These are phyloP conservation scores for Arge pagana DNA, from an alignment of 2,888 invertebrate species.

Conservation along the genomic window DNA sequence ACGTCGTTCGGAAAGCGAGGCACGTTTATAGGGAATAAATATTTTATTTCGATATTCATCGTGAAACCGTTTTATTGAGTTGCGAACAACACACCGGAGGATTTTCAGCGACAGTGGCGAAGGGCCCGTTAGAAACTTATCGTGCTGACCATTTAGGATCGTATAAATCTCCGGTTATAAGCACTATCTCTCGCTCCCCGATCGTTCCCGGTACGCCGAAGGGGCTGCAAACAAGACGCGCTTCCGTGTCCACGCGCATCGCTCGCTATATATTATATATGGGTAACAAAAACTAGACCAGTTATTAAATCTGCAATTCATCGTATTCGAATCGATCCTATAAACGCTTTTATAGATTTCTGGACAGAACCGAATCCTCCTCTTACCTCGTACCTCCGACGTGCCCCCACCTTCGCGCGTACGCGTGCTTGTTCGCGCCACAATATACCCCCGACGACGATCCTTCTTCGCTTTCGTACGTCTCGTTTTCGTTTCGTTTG, in stretches of 20 bases:
- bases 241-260: conserved; percentile 30
- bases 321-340: conserved; percentile 34
- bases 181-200: conserved; percentile 8
- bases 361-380: too few relatives aligned
- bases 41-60: conserved; percentile 37
- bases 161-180: conserved; percentile 30
- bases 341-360: conserved; percentile 32
- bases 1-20: neutral
- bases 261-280: conserved; percentile 10
- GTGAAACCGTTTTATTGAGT: conserved; percentile 31
- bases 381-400: too few relatives aligned
- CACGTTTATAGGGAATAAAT: conserved; percentile 41
- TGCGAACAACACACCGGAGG: conserved; percentile 15
- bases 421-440: too few relatives aligned
- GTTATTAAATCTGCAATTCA: conserved; percentile 30
- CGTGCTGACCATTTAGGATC: conserved; percentile 12
- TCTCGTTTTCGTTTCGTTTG: too few relatives aligned
- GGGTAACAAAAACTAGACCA: conserved; percentile 12
- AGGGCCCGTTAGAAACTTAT: conserved; percentile 10
- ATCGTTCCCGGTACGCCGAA: neutral
- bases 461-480: too few relatives aligned
- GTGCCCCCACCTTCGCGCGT: too few relatives aligned
- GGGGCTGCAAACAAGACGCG: conserved; percentile 4
- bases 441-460: too few relatives aligned
- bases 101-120: conserved; percentile 1